Percentiles rank a stretch among this genome's conserved stretches.
Conservation (phyloP, 1,140 invertebrate genomes). For the Drosophila sucinea region DNA sequence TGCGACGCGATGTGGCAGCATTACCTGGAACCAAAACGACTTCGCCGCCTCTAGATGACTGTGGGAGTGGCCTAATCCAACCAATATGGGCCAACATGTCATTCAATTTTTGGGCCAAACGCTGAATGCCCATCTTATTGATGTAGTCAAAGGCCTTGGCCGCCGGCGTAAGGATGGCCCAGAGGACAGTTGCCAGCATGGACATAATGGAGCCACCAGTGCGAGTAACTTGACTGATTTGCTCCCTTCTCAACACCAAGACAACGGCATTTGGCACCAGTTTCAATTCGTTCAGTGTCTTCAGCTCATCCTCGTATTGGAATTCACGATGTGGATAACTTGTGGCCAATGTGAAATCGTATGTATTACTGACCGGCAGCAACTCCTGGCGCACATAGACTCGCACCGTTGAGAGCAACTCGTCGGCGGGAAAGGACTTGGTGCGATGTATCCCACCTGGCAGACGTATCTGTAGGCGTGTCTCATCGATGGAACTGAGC, state of each 20-base stretch:
- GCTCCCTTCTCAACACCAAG: conserved; percentile 85
- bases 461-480: conserved; percentile 92
- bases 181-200: conserved; percentile 78
- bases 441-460: conserved; percentile 87
- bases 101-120: conserved; percentile 50
- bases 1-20: conserved; percentile 45
- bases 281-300: conserved; percentile 87
- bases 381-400: conserved; percentile 67
- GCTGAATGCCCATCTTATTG: conserved; percentile 64
- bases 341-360: conserved; percentile 88
- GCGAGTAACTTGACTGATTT: conserved; percentile 48
- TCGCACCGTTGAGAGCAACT: conserved; percentile 82
- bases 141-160: conserved; percentile 82
- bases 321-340: conserved; percentile 92
- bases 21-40: conserved; percentile 7
- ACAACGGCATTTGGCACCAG: conserved; percentile 90
- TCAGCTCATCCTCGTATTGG: conserved; percentile 85
- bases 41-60: not conserved
- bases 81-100: conserved; percentile 36
- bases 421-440: conserved; percentile 77
- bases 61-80: conserved; percentile 14
- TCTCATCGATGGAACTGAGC: conserved; percentile 84
- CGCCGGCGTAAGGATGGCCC: conserved; percentile 83
- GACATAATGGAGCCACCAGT: conserved; percentile 52
- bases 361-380: conserved; percentile 74